A percentile compares a stretch with the other conserved stretches of the same genome.
phyloP scores from a whole-genome alignment of 2,113 vertebrate species.

The Oriolus oriolus region DNA sequence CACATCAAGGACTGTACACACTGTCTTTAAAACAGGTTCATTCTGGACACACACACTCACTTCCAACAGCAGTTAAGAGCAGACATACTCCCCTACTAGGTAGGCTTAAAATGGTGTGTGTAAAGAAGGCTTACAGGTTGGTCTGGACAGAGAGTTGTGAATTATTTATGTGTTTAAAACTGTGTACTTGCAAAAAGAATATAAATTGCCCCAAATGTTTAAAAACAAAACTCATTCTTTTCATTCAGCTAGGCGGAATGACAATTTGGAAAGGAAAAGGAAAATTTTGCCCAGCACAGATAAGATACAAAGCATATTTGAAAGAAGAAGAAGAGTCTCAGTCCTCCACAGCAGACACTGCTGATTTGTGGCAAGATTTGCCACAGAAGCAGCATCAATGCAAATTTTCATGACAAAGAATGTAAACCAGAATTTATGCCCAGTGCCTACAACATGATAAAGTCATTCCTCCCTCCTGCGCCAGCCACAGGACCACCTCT shows the following conservation, averaged over 20 bases:
- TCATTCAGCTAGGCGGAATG: neutral
- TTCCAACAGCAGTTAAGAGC: neutral
- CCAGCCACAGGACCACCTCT: rapidly evolving
- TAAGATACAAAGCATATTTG: neutral
- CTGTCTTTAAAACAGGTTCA: neutral
- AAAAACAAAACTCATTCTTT: neutral
- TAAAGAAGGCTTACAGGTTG: neutral
- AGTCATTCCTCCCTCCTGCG: neutral
- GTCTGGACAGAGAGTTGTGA: neutral
- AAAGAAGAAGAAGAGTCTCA: neutral
- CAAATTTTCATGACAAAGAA: neutral
- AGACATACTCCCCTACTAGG: neutral
- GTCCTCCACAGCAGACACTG: neutral
- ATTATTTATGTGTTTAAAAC: slow-evolving; percentile 10
- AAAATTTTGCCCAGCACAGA: neutral
- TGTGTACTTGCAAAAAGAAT: neutral
- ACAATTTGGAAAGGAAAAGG: neutral
- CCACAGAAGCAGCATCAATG: neutral
- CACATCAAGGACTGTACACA: neutral
- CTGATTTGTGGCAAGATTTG: neutral
- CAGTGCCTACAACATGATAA: neutral
- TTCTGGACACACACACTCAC: neutral
- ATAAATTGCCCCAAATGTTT: neutral
- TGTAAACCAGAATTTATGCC: neutral
- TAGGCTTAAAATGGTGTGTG: neutral